A percentile compares a stretch with the other conserved stretches of the same genome.
phyloP scores from a whole-genome alignment of 1,140 invertebrate genomes.

The Theocolax elegans region DNA sequence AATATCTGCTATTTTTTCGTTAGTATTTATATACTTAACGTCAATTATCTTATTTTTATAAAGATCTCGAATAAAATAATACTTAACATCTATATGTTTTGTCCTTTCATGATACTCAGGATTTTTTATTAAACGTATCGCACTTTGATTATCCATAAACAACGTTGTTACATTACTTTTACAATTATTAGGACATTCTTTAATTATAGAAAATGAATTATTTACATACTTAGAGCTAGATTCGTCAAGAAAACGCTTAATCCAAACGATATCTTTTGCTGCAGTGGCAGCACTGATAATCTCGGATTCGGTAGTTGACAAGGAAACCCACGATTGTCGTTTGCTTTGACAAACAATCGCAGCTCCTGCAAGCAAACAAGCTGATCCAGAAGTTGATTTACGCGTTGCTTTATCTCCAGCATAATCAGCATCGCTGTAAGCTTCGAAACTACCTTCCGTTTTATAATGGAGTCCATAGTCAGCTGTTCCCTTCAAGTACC shows the following conservation, averaged over 20 bases:
- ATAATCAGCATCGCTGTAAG: constrained; percentile 19
- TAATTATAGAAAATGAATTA: not conserved
- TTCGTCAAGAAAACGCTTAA: constrained; percentile 7
- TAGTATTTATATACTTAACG: not conserved
- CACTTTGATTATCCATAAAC: no score
- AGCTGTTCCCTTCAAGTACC: no score
- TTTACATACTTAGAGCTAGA: no score
- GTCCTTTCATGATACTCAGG: no score
- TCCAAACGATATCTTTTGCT: constrained; percentile 43
- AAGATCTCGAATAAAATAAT: no score
- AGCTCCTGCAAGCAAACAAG: constrained; percentile 33
- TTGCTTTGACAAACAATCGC: constrained; percentile 49
- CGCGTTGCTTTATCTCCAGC: constrained; percentile 14
- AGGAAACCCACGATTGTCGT: constrained; percentile 47
- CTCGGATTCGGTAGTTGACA: constrained; percentile 56
- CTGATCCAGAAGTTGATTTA: no score
- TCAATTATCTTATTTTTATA: no score
- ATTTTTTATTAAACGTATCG: no score
- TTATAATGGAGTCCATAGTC: no score
- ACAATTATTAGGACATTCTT: not conserved
- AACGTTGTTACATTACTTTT: not conserved
- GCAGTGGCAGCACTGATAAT: constrained; percentile 48
- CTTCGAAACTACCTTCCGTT: not conserved
- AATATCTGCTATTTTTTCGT: constrained; percentile 1
- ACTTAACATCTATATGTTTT: no score